These are phyloP conservation scores for Agonopterix alstromeriana DNA, from an alignment of 2,888 invertebrate genomes.

Conservation along the genomic window DNA sequence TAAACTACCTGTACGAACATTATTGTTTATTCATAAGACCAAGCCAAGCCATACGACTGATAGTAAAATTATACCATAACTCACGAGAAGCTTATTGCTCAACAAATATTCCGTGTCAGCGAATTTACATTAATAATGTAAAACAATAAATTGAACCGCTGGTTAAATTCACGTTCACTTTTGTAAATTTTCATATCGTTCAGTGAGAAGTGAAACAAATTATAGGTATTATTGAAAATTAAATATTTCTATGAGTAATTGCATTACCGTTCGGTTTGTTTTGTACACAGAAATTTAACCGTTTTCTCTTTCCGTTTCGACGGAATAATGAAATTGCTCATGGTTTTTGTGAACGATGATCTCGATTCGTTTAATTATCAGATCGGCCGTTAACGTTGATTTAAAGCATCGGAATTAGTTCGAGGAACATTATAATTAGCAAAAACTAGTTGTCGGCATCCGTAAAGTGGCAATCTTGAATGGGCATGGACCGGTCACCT, in stretches of 20 bases:
- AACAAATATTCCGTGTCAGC: no score
- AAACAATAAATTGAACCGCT: no score
- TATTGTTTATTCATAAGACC: no score
- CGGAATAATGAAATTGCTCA: not conserved
- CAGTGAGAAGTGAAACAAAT: no score
- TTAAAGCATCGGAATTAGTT: conserved; percentile 10
- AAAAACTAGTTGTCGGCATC: conserved; percentile 13
- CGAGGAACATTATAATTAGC: conserved; percentile 15
- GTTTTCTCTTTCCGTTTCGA: conserved; percentile 2
- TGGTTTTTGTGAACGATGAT: conserved; percentile 10
- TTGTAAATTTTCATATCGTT: no score
- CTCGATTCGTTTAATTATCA: conserved; percentile 17
- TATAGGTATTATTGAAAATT: not conserved
- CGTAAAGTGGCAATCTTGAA: not conserved
- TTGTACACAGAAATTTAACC: conserved; percentile 7
- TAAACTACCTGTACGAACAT: no score
- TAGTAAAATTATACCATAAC: no score
- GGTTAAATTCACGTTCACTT: no score
- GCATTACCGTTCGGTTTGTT: conserved; percentile 7
- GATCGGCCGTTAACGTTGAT: conserved; percentile 9
- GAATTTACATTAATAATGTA: no score
- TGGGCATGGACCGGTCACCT: not conserved
- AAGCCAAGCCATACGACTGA: no score
- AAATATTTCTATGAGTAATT: not conserved
- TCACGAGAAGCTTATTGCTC: no score